Conservation (phyloP, 2,888 invertebrate genomes). For the Acanthosepion esculentum region DNA sequence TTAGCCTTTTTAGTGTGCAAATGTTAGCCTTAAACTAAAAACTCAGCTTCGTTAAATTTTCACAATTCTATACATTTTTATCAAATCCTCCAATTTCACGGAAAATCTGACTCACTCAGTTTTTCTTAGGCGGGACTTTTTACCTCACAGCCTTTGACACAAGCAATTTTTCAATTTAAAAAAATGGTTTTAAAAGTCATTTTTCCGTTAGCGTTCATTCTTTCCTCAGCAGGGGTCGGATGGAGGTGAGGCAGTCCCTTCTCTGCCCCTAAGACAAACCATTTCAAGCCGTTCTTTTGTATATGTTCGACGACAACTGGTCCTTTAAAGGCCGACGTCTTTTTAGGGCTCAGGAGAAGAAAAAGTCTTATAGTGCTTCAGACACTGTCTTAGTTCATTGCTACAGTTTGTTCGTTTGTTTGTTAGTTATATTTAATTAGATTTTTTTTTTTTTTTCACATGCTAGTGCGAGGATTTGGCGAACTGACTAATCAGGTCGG, state of each 20-base stretch:
- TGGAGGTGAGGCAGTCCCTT: background rate
- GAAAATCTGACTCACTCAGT: background rate
- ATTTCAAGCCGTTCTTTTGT: background rate
- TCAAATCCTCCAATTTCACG: background rate
- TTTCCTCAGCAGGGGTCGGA: background rate
- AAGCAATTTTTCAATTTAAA: background rate
- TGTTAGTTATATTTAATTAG: background rate
- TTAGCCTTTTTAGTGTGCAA: too few species aligned
- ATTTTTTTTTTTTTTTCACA: background rate
- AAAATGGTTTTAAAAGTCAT: background rate
- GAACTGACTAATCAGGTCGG: background rate
- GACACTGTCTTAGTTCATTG: background rate
- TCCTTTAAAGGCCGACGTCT: too few species aligned
- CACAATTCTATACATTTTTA: too few species aligned
- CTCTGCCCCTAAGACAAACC: background rate
- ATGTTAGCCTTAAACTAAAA: too few species aligned
- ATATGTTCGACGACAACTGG: background rate
- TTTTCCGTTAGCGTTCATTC: background rate
- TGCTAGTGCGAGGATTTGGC: background rate
- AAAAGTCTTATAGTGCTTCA: too few species aligned
- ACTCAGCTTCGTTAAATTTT: too few species aligned
- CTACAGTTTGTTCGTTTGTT: background rate
- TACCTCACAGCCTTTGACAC: background rate
- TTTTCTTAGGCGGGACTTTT: background rate
- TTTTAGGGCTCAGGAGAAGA: background rate